A percentile compares a stretch with the other conserved stretches of the same genome.
These are phyloP conservation scores for Galeopsomyia nigrocyanea DNA, from an alignment of 2,888 invertebrate species.

Conservation along the genomic window DNA sequence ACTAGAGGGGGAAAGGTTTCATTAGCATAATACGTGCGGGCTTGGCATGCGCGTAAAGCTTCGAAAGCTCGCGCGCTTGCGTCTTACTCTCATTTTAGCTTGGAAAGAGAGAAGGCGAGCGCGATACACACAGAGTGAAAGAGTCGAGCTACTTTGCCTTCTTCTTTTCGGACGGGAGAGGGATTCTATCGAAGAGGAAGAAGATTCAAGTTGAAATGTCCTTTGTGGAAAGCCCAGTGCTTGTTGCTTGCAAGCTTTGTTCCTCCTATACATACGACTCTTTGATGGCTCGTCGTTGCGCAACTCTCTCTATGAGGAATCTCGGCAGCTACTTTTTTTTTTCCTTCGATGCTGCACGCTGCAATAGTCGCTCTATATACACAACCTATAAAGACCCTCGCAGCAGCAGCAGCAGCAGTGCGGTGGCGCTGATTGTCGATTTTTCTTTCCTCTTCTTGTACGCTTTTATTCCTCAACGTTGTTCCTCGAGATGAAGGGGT, in stretches of 20 bases:
- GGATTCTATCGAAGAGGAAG: neutral
- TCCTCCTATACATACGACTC: neutral
- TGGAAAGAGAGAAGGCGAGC: neutral
- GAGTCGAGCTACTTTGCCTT: neutral
- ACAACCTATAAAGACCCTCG: neutral
- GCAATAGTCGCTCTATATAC: neutral
- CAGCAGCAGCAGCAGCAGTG: too few relatives aligned
- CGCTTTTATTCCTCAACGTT: too few relatives aligned
- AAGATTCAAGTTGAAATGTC: slow-evolving; percentile 2
- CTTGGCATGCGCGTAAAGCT: neutral
- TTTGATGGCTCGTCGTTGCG: neutral
- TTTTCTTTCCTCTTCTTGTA: too few relatives aligned
- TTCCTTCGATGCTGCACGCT: too few relatives aligned
- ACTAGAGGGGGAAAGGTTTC: slow-evolving; percentile 1
- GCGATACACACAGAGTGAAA: too few relatives aligned
- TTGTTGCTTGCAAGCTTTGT: neutral
- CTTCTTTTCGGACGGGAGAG: neutral
- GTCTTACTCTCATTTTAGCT: neutral
- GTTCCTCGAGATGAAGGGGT: too few relatives aligned
- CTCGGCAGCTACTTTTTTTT: neutral
- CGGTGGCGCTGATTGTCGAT: neutral
- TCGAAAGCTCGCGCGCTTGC: neutral
- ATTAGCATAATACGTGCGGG: slow-evolving; percentile 20
- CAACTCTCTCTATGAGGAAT: slow-evolving; percentile 7
- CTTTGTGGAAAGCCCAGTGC: neutral